Evolutionary conservation across 1,140 invertebrate genomes (phyloP).

Genomic region (Lepidurus couesii): DNA sequence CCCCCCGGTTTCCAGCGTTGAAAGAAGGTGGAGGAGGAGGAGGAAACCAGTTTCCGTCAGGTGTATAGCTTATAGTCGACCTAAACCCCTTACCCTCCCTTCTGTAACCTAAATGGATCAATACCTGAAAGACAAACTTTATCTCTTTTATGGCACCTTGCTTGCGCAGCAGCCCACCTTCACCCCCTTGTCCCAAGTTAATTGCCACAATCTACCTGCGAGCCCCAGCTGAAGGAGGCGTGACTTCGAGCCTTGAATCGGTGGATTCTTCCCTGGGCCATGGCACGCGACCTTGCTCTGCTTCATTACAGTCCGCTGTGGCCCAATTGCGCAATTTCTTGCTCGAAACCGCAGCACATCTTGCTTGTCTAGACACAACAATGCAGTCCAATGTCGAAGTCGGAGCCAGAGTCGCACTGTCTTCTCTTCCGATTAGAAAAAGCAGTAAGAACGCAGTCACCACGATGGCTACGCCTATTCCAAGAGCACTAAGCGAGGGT

Average conservation of each 20-base stretch:
- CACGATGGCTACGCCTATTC: neutral
- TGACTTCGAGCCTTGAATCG: neutral
- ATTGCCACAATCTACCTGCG: constrained; percentile 16
- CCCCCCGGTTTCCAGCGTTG: neutral
- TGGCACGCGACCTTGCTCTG: constrained; percentile 2
- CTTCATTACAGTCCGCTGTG: neutral
- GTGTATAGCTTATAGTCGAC: too few relatives aligned
- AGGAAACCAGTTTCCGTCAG: neutral
- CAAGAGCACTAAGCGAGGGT: neutral
- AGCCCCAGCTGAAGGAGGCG: neutral
- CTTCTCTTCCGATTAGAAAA: neutral
- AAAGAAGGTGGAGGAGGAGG: neutral
- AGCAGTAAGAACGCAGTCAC: neutral
- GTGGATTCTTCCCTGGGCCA: neutral
- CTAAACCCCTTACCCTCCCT: neutral
- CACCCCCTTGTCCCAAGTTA: constrained; percentile 2
- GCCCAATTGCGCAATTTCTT: constrained; percentile 17
- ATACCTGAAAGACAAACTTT: constrained; percentile 12
- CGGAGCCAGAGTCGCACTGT: neutral
- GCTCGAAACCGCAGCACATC: neutral
- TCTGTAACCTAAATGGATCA: constrained; percentile 15
- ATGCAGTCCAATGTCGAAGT: neutral
- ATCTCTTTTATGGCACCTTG: constrained; percentile 19
- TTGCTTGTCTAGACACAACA: neutral
- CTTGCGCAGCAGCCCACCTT: constrained; percentile 1